phyloP scores from a whole-genome alignment of 2,797 vertebrate species.

The Sparus aurata region DNA sequence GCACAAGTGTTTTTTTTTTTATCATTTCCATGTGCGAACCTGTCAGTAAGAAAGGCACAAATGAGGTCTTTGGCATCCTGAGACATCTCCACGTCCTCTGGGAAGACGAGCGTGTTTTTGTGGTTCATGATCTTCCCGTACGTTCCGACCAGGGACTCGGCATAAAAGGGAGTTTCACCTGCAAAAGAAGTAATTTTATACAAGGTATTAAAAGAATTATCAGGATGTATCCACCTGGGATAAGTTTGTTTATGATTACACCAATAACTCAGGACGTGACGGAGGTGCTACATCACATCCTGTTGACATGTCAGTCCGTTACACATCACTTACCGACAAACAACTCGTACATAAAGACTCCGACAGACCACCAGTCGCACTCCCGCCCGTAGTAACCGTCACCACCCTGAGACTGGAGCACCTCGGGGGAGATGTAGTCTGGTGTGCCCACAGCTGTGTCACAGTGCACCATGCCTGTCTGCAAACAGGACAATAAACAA shows the following conservation, averaged over 20 bases:
- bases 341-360: constrained; percentile 96
- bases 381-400: constrained; percentile 95
- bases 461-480: constrained; percentile 97
- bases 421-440: constrained; percentile 98
- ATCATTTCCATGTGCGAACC: constrained; percentile 77
- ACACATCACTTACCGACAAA: constrained; percentile 91
- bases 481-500: constrained; percentile 49
- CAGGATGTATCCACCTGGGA: not conserved
- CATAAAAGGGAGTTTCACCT: constrained; percentile 99
- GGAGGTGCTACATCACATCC: not conserved
- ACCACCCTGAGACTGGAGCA: constrained; percentile 95
- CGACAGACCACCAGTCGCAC: constrained; percentile 99
- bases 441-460: constrained; percentile 98
- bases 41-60: constrained; percentile 96
- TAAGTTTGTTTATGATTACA: not conserved
- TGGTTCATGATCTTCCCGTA: constrained; percentile 99
- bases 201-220: not conserved
- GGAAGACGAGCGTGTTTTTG: constrained; percentile 93
- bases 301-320: not conserved
- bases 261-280: not conserved
- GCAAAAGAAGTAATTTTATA: not conserved
- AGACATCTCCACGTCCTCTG: constrained; percentile 94
- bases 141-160: constrained; percentile 96
- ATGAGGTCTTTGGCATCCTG: constrained; percentile 94
- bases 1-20: not conserved